phyloP scores from a whole-genome alignment of 2,797 vertebrate species.

The Champsocephalus gunnari region DNA sequence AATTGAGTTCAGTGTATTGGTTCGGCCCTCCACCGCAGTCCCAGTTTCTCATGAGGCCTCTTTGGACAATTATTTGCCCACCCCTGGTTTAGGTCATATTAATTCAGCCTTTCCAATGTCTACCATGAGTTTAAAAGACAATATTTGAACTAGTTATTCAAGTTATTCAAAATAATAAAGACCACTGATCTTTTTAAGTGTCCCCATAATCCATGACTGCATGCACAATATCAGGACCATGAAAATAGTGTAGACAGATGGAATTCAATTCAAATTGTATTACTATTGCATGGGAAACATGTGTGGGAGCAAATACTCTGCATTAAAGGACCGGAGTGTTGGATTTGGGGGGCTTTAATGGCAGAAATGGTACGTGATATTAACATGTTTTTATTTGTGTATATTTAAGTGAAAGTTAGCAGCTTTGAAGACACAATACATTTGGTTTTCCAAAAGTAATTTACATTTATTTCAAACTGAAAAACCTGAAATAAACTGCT shows the following conservation, averaged over 20 bases:
- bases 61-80: too few species aligned
- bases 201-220: background rate
- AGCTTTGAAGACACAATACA: background rate
- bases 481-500: background rate
- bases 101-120: background rate
- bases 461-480: background rate
- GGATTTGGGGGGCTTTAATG: too few species aligned
- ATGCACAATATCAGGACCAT: background rate
- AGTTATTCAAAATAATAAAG: background rate
- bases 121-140: background rate
- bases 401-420: background rate
- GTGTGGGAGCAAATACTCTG: too few species aligned
- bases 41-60: too few species aligned
- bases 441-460: background rate
- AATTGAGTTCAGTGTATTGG: too few species aligned
- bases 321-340: too few species aligned
- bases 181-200: background rate
- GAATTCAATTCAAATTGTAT: too few species aligned
- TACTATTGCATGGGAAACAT: too few species aligned
- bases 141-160: background rate
- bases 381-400: too few species aligned
- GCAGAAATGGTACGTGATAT: too few species aligned
- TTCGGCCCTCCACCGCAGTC: too few species aligned
- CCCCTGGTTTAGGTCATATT: background rate
- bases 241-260: background rate